These are phyloP conservation scores for Lycodopsis pacificus DNA, from an alignment of 2,797 vertebrate genomes.

Conservation along the genomic window DNA sequence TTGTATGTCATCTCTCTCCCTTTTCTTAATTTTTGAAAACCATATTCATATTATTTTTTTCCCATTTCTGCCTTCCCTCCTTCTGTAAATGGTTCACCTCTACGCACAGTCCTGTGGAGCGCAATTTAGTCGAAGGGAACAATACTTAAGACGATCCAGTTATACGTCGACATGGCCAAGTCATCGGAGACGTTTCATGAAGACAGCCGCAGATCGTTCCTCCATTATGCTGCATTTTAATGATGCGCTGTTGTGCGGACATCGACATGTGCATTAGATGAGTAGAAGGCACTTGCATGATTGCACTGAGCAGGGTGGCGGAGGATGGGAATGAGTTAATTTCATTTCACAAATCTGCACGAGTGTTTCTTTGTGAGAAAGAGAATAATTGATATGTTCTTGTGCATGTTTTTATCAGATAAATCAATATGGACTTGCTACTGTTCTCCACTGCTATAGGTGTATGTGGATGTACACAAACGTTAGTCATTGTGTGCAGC, in stretches of 20 bases:
- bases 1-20: background rate
- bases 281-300: conserved; percentile 25
- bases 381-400: background rate
- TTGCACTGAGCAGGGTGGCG: conserved; percentile 8
- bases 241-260: conserved; percentile 21
- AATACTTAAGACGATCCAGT: conserved; percentile 29
- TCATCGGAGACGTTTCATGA: conserved; percentile 24
- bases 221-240: conserved; percentile 16
- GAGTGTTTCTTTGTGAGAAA: conserved; percentile 11
- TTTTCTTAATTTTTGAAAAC: background rate
- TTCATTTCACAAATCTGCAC: conserved; percentile 35
- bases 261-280: conserved; percentile 37
- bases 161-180: conserved; percentile 17
- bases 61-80: background rate
- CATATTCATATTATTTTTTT: background rate
- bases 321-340: conserved; percentile 22
- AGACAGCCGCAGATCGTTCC: conserved; percentile 20
- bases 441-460: background rate
- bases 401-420: conserved; percentile 6
- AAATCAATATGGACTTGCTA: conserved; percentile 6
- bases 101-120: background rate
- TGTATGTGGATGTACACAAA: conserved; percentile 19
- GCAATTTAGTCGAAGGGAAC: conserved; percentile 17
- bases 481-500: conserved; percentile 22
- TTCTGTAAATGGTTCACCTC: conserved; percentile 4